Evolutionary conservation across 2,113 vertebrate genomes (phyloP), one percentile per base, ranked within the genome.

Genomic region (Panthera tigris): DNA sequence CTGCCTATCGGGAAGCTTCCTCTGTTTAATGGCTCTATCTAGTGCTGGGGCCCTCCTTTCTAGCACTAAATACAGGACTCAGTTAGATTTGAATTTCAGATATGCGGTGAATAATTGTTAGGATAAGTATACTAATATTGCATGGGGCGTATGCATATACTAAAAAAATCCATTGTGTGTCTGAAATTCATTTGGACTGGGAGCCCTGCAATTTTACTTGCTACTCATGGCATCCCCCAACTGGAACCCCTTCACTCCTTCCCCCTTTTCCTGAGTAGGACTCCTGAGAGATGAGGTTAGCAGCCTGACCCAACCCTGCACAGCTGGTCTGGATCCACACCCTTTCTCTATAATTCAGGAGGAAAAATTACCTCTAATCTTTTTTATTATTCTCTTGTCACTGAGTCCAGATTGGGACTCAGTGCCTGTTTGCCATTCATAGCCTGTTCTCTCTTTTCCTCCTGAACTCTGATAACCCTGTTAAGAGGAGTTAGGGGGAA

Each of bases 301-400:
- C 69, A 71, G 50, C 71, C 82, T 65, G 69, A 27, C 85, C 71
- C 27, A 27, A 27, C 33, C 71, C 65, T 52, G 31, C 39, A 9
- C 27, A 21, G 31, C 66, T 18, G 55, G 31, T 39, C 45, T 45
- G 86, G 86, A 61, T 84, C 82, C 68, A 25, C 36, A 55, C 39
- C 7, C 39, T 52, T 55, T 57, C 63, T 92, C 78, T 95, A 3
- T 94, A 82, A 82, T 91, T 94, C 92, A 96, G 84, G 94, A 91
- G 93, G 87, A 96, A 71, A 89, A 84, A 73, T 94, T 61, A 95
- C 92, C 93, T 93, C 29, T 93, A 41, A 94, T 96, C 88, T 85
- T 85, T 91, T 96, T 95, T 85, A 87, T 97, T 93, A 85, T 57
- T 95, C 96, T 95, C 82, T 87, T 82, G 95, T 96, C 87, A 15